Evolutionary conservation across 2,797 vertebrate genomes (phyloP).

Genomic region (Carcharodon carcharias): DNA sequence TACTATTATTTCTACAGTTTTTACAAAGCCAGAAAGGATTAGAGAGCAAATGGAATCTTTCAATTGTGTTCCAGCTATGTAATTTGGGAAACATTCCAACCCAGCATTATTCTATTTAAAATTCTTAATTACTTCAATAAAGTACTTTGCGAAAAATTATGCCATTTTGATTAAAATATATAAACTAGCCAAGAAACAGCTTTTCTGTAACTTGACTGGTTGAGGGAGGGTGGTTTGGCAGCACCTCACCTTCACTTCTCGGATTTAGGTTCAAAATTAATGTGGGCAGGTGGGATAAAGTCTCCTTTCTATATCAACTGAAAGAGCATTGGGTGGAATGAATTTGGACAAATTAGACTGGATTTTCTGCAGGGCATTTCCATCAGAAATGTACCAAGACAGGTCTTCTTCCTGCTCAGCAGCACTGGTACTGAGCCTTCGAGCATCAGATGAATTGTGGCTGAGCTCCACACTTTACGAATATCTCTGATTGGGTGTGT

Average conservation of each 20-base stretch:
- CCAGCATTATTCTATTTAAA: constrained; percentile 28
- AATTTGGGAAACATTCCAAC: constrained; percentile 14
- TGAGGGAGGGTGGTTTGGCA: no score
- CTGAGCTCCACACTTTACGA: neutral
- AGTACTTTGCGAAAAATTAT: constrained; percentile 17
- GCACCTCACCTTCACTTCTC: neutral
- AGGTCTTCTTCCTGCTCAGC: neutral
- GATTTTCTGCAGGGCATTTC: neutral
- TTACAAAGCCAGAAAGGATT: constrained; percentile 24
- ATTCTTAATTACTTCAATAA: constrained; percentile 31
- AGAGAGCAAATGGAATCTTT: constrained; percentile 12
- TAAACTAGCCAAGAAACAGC: constrained; percentile 23
- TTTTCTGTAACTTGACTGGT: neutral
- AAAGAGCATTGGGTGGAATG: neutral
- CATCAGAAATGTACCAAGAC: neutral
- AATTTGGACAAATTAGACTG: constrained; percentile 7
- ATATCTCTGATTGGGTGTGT: neutral
- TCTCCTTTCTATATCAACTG: neutral
- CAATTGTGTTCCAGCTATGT: neutral
- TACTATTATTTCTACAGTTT: constrained; percentile 14
- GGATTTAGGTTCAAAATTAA: neutral
- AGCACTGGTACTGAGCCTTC: neutral
- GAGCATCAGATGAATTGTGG: neutral
- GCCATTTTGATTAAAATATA: constrained; percentile 12
- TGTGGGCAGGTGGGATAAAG: neutral